Conservation (phyloP, 2,888 invertebrate genomes). For the Nephrotoma appendiculata region DNA sequence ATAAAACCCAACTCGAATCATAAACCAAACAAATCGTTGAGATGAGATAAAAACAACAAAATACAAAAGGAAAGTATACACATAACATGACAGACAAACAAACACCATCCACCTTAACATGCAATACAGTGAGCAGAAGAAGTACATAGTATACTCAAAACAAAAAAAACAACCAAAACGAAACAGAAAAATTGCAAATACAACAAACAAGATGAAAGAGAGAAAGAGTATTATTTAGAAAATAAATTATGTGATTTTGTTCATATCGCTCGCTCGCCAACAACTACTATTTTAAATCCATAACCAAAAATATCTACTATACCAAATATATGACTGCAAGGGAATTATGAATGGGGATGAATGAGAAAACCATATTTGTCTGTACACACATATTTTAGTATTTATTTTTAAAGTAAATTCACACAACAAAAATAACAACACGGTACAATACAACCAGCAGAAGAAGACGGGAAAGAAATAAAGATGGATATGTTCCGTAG, state of each 20-base stretch:
- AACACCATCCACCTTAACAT: not conserved
- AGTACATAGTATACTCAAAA: not conserved
- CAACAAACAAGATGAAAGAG: not conserved
- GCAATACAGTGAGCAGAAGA: not conserved
- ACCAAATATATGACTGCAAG: not conserved
- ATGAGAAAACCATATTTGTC: not conserved
- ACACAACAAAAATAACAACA: not conserved
- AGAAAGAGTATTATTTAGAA: not conserved
- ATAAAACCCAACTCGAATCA: not conserved
- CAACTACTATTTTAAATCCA: not conserved
- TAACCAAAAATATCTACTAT: not conserved
- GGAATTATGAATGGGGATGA: not conserved
- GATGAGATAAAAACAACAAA: not conserved
- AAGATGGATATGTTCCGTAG: not conserved
- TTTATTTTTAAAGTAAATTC: not conserved
- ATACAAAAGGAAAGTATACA: not conserved
- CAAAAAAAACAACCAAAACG: not conserved
- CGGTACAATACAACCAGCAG: not conserved
- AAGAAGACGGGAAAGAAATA: not conserved
- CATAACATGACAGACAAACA: not conserved
- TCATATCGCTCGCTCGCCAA: not conserved
- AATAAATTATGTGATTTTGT: not conserved
- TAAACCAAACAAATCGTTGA: not conserved
- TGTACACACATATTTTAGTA: not conserved
- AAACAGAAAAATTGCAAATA: not conserved